phyloP scores from a whole-genome alignment of 2,797 vertebrate genomes.

The Carcharodon carcharias region DNA sequence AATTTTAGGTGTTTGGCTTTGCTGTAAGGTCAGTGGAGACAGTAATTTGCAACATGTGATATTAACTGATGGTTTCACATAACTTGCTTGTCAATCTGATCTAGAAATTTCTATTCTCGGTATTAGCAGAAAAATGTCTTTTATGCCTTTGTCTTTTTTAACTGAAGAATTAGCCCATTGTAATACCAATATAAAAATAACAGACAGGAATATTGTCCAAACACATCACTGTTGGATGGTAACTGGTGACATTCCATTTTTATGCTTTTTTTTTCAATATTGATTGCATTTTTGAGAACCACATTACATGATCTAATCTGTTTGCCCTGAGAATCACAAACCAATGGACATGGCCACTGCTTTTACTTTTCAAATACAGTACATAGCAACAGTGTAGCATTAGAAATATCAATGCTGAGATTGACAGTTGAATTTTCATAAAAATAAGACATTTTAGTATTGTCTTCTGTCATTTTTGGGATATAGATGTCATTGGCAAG shows the following conservation, averaged over 20 bases:
- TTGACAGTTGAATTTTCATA: background rate
- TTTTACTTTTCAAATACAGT: background rate
- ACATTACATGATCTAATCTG: background rate
- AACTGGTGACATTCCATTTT: background rate
- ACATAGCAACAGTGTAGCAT: background rate
- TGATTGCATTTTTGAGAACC: constrained; percentile 13
- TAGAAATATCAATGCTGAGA: background rate
- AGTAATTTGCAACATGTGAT: background rate
- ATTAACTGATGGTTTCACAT: background rate
- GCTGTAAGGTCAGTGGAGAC: background rate
- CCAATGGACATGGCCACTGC: background rate
- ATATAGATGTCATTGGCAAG: background rate
- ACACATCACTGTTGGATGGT: background rate
- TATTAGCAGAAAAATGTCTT: background rate
- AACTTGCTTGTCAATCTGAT: constrained; percentile 42
- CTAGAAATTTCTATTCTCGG: background rate
- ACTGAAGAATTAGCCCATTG: background rate
- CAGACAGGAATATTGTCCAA: background rate
- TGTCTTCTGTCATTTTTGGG: background rate
- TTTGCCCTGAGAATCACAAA: background rate
- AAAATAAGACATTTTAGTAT: background rate
- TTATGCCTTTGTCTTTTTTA: background rate
- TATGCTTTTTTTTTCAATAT: background rate
- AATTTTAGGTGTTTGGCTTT: background rate
- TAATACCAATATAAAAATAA: background rate